phyloP scores from a whole-genome alignment of 2,113 vertebrate genomes.

The Pelmatolapia mariae region DNA sequence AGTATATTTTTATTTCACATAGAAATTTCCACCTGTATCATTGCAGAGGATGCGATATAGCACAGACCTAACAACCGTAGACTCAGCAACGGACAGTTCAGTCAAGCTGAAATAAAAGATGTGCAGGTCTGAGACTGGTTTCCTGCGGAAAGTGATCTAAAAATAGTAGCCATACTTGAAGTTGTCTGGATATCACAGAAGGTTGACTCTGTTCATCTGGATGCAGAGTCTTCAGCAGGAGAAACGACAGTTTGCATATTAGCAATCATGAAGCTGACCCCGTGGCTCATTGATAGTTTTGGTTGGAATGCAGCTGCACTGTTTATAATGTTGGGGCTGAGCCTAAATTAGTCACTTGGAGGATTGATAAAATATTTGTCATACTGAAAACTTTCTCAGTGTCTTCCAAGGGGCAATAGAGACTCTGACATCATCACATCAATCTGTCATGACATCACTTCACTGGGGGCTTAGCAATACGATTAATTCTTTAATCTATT shows the following conservation, averaged over 20 bases:
- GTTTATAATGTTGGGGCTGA: neutral
- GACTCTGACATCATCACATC: neutral
- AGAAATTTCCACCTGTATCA: neutral
- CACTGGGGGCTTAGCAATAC: neutral
- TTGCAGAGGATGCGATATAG: neutral
- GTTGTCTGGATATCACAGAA: neutral
- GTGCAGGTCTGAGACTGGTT: neutral
- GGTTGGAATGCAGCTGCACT: fast-evolving
- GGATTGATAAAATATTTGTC: neutral
- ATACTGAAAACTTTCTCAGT: neutral
- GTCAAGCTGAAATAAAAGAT: neutral
- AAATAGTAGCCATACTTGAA: neutral
- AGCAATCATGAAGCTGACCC: neutral
- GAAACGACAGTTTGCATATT: neutral
- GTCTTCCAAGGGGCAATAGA: neutral
- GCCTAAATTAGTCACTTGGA: neutral
- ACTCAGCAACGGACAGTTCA: neutral
- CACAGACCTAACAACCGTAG: neutral
- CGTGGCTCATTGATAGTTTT: neutral
- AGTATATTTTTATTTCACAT: neutral
- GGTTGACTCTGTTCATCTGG: neutral
- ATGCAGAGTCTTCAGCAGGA: neutral
- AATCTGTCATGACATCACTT: neutral
- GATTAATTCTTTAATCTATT: neutral
- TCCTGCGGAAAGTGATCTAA: neutral